Conservation (phyloP, 2,797 vertebrate species). For the Hippopotamyrus pictus region DNA sequence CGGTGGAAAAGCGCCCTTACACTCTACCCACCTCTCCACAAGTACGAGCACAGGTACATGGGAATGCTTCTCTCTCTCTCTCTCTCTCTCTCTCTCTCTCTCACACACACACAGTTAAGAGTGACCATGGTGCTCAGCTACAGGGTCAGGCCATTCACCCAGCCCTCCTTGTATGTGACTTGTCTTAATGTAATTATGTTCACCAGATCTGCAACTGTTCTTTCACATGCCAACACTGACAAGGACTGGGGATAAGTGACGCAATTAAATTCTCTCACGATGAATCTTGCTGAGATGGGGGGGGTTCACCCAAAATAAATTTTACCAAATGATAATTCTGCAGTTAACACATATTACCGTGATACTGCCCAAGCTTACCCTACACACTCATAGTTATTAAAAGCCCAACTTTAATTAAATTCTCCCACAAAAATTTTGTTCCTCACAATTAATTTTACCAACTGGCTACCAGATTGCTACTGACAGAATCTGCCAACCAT, state of each 20-base stretch:
- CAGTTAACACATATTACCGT: not conserved
- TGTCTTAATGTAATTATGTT: not conserved
- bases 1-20: not conserved
- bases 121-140: not conserved
- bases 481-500: not conserved
- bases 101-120: no score
- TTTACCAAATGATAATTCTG: not conserved
- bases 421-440: not conserved
- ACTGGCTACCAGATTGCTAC: not conserved
- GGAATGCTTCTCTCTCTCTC: not conserved
- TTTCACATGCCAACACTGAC: not conserved
- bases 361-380: not conserved
- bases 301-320: not conserved
- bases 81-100: no score
- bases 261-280: not conserved
- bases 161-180: not conserved
- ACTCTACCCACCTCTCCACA: not conserved
- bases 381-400: not conserved
- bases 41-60: not conserved
- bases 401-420: not conserved
- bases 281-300: not conserved
- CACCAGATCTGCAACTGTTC: not conserved
- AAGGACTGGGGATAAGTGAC: not conserved
- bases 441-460: not conserved
- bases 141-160: not conserved